Conservation (phyloP, 2,113 vertebrate genomes). For the Cyprinus carpio region DNA sequence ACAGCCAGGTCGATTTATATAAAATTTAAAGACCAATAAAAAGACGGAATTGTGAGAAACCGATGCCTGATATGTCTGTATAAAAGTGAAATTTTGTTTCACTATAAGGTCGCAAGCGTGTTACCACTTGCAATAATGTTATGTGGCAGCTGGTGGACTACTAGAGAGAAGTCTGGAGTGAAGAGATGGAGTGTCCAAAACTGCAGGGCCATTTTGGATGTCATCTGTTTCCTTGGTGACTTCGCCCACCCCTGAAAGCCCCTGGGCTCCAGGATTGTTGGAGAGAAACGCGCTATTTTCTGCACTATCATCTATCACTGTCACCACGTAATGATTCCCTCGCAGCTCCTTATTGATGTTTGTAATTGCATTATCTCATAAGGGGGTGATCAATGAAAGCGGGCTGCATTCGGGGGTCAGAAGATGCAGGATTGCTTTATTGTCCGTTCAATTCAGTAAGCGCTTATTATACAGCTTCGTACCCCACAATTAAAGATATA, state of each 20-base stretch:
- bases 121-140: slow-evolving; percentile 56
- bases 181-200: slow-evolving; percentile 83
- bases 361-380: slow-evolving; percentile 99
- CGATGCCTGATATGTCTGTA: neutral
- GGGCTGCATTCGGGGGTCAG: slow-evolving; percentile 88
- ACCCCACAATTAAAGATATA: neutral
- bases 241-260: slow-evolving; percentile 89
- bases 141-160: slow-evolving; percentile 87
- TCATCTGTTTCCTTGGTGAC: slow-evolving; percentile 98
- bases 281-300: slow-evolving; percentile 89
- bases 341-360: slow-evolving; percentile 99
- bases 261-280: slow-evolving; percentile 90
- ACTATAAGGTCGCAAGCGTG: neutral
- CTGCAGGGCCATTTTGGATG: slow-evolving; percentile 92
- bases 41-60: neutral
- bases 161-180: slow-evolving; percentile 73
- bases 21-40: neutral
- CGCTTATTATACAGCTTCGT: slow-evolving; percentile 74
- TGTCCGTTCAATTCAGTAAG: slow-evolving; percentile 84
- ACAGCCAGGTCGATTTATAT: neutral
- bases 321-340: slow-evolving; percentile 99
- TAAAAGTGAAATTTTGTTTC: slow-evolving; percentile 18
- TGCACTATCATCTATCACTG: slow-evolving; percentile 99
- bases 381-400: slow-evolving; percentile 95
- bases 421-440: slow-evolving; percentile 82